phyloP scores from a whole-genome alignment of 2,888 invertebrate species.

The Cancer borealis region DNA sequence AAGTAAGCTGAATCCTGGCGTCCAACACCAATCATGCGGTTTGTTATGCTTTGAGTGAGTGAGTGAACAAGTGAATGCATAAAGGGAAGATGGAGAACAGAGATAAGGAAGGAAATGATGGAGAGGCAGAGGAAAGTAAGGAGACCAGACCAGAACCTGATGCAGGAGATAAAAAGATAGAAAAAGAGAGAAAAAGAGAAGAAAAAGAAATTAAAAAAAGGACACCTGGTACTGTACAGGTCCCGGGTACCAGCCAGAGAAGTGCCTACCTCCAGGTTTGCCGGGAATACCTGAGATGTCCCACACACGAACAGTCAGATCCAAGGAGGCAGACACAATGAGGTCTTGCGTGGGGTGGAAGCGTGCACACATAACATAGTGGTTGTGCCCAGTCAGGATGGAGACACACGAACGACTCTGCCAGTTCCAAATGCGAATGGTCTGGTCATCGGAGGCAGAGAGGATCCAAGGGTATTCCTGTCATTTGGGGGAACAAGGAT shows the following conservation, averaged over 20 bases:
- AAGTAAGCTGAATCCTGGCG: neutral
- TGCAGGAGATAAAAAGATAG: slow-evolving; percentile 23
- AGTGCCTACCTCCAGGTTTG: slow-evolving; percentile 70
- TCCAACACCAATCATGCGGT: neutral
- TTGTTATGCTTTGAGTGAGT: slow-evolving; percentile 35
- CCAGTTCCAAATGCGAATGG: slow-evolving; percentile 99
- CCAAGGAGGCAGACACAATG: slow-evolving; percentile 97
- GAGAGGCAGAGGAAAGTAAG: neutral
- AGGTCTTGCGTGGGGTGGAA: slow-evolving; percentile 98
- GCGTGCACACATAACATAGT: slow-evolving; percentile 99
- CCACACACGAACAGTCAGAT: slow-evolving; percentile 99
- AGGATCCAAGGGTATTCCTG: slow-evolving; percentile 99
- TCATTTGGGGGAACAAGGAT: neutral
- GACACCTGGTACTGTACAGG: neutral
- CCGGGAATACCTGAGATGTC: slow-evolving; percentile 90
- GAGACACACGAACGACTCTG: slow-evolving; percentile 98
- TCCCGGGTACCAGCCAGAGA: slow-evolving; percentile 66
- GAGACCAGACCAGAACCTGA: neutral
- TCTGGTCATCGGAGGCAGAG: slow-evolving; percentile 99
- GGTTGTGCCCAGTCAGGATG: slow-evolving; percentile 97
- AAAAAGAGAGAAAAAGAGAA: neutral
- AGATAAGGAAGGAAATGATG: neutral
- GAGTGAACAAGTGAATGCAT: slow-evolving; percentile 24
- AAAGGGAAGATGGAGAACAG: slow-evolving; percentile 4
- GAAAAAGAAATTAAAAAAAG: neutral